Percentiles rank a stretch among this genome's conserved stretches.
These are phyloP conservation scores for Mimas tiliae DNA, from an alignment of 2,888 invertebrate species.

Conservation along the genomic window DNA sequence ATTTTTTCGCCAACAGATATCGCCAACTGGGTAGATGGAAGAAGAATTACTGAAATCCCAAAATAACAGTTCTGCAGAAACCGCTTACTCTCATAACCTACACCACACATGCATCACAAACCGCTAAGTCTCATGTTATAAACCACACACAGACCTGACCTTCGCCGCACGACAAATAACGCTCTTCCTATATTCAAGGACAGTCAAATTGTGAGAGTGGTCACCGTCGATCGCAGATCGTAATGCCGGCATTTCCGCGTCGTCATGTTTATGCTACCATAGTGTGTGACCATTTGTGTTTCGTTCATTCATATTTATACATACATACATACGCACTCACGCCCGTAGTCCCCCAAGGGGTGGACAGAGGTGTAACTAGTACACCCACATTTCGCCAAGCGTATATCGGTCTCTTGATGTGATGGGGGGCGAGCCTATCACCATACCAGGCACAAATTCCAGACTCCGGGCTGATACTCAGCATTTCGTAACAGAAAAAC, in stretches of 20 bases:
- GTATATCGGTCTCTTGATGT: too few species aligned
- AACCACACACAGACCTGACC: constrained; percentile 38
- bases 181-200: constrained; percentile 62
- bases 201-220: constrained; percentile 45
- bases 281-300: constrained; percentile 2
- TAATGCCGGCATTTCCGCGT: constrained; percentile 32
- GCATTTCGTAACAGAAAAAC: too few species aligned
- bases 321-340: too few species aligned
- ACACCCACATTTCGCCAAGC: too few species aligned
- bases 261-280: neutral
- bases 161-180: constrained; percentile 49
- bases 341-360: too few species aligned
- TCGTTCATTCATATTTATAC: constrained; percentile 3
- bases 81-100: constrained; percentile 27
- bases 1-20: too few species aligned
- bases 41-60: neutral
- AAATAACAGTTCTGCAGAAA: neutral
- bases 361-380: too few species aligned
- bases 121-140: constrained; percentile 27
- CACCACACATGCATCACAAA: constrained; percentile 3
- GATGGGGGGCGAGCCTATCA: too few species aligned
- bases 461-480: too few species aligned
- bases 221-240: constrained; percentile 7
- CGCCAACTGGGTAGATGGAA: too few species aligned
- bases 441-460: too few species aligned